These are phyloP conservation scores for Acanthoscelides obtectus DNA, from an alignment of 2,888 invertebrate genomes.

Conservation along the genomic window DNA sequence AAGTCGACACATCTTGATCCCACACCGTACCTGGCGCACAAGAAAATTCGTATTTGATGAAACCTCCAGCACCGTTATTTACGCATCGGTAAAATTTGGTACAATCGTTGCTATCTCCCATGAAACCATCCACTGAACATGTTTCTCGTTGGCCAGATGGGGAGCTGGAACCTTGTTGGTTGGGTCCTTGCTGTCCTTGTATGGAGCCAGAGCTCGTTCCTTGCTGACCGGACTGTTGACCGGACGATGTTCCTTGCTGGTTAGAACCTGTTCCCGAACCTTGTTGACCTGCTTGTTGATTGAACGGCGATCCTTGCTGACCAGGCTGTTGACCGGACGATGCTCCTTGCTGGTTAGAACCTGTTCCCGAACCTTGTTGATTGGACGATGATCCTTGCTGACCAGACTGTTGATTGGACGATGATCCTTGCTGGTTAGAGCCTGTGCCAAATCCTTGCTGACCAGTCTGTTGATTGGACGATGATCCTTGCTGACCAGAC, in stretches of 20 bases:
- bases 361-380: background rate
- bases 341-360: background rate
- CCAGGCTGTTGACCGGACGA: background rate
- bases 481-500: background rate
- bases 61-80: slow-evolving; percentile 55
- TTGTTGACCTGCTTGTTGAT: slow-evolving; percentile 12
- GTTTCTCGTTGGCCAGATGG: background rate
- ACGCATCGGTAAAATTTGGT: slow-evolving; percentile 75
- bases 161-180: slow-evolving; percentile 20
- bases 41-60: slow-evolving; percentile 62
- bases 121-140: slow-evolving; percentile 55
- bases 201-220: no score
- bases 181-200: slow-evolving; percentile 15
- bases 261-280: slow-evolving; percentile 7
- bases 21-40: slow-evolving; percentile 75
- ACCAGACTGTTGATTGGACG: no score
- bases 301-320: slow-evolving; percentile 3
- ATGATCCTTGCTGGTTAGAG: slow-evolving; percentile 1
- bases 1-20: slow-evolving; percentile 63
- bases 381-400: slow-evolving; percentile 2
- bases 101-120: slow-evolving; percentile 63
- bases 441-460: background rate
- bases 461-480: background rate
- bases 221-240: slow-evolving; percentile 4
- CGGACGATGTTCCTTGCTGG: slow-evolving; percentile 11